Evolutionary conservation across 2,797 vertebrate genomes (phyloP).

Genomic region (Tapera naevia): DNA sequence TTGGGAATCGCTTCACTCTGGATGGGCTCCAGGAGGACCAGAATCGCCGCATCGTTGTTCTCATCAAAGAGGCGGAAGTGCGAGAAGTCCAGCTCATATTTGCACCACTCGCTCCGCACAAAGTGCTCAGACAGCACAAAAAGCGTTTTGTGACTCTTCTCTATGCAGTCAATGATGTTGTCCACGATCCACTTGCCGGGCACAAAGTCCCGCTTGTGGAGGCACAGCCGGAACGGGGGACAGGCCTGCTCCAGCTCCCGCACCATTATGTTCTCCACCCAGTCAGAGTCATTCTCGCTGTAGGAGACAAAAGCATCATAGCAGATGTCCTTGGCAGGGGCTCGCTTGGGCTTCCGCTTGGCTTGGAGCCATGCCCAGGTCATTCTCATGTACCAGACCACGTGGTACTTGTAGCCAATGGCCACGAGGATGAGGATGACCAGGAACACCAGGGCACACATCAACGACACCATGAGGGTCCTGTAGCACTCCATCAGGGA

Average conservation of each 20-base stretch:
- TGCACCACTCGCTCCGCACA: constrained; percentile 88
- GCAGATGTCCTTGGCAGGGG: constrained; percentile 22
- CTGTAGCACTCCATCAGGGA: constrained; percentile 75
- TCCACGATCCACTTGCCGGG: constrained; percentile 88
- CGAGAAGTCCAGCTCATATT: constrained; percentile 89
- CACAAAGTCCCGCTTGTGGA: constrained; percentile 87
- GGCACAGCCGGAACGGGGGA: constrained; percentile 78
- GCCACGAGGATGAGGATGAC: constrained; percentile 11
- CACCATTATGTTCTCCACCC: constrained; percentile 86
- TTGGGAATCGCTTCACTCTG: constrained; percentile 76
- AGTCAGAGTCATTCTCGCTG: constrained; percentile 82
- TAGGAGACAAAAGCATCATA: constrained; percentile 84
- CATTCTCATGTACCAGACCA: constrained; percentile 83
- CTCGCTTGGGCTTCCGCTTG: constrained; percentile 74
- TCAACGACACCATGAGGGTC: constrained; percentile 43
- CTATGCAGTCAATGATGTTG: constrained; percentile 88
- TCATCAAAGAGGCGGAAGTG: constrained; percentile 87
- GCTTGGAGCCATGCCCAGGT: constrained; percentile 81
- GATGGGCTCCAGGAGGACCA: constrained; percentile 82
- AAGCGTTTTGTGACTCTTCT: constrained; percentile 83
- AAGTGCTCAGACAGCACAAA: constrained; percentile 88
- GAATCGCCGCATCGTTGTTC: constrained; percentile 76
- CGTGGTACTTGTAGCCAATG: constrained; percentile 72
- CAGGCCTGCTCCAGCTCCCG: constrained; percentile 77
- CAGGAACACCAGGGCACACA: constrained; percentile 66